Evolutionary conservation across 2,888 invertebrate species (phyloP), one percentile per base, ranked within the genome.

Genomic region (Saturnia pavonia): DNA sequence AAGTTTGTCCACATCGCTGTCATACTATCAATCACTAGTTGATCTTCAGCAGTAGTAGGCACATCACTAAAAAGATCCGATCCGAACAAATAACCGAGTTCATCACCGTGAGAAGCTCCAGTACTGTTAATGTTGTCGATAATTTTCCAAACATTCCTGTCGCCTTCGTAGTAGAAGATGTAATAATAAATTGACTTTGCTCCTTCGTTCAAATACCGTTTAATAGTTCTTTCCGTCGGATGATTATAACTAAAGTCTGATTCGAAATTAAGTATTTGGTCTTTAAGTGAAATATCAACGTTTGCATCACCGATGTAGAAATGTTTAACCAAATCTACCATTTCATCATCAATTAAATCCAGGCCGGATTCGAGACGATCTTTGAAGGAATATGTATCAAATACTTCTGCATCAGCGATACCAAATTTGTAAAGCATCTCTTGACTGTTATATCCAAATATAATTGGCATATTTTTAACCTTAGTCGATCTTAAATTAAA

Each of bases 71-170:
- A 69, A 25, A 67, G n/a, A 2, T 63, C 34, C n/a, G 70, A 65
- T 27, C 73, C 74, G 57, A 87, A 88, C 4, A 88, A 48, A 72
- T 88, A 88, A 0, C 85, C 85, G 4, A 85, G 40, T 12, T 88
- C 86, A 72, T 85, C 85, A 4, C 78, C 78, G 70, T 87, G 87
- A 0, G 76, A 67, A 0, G 84, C 85, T 0, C 83, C 83, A 0
- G 71, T 75, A 0, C 45, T 70, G 0, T 76, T 80, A 0, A 82
- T 71, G 27, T 82, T 82, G 0, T 70, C 25, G 0, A 63, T 66
- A 0, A 71, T 65, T 54, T 83, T 84, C 0, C 76, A 43, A 12
- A 74, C 76, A 69, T 85, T 87, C 25, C 86, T 80, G 0, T 71
- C 77, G 2, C 88, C 86, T 12, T 74, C 73, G 22, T 85, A 87